These are phyloP conservation scores for Anorthoa munda DNA, from an alignment of 2,888 invertebrate species.

Conservation along the genomic window DNA sequence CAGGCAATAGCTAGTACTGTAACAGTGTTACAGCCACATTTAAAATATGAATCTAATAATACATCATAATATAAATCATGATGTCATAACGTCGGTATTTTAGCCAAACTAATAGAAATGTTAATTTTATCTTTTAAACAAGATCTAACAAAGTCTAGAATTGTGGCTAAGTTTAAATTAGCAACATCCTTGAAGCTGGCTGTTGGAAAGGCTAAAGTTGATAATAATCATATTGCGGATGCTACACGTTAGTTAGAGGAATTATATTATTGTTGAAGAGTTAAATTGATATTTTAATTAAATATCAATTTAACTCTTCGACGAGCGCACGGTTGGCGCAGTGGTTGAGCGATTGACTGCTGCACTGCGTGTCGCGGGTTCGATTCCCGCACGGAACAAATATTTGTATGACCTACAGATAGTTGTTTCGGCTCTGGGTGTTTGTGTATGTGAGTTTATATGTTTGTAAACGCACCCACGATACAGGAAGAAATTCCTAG, in stretches of 20 bases:
- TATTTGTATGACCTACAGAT: too few species aligned
- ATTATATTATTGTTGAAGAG: conserved; percentile 2
- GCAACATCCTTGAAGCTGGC: conserved; percentile 55
- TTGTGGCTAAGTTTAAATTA: conserved; percentile 55
- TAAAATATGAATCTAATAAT: conserved; percentile 6
- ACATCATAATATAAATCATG: conserved; percentile 24
- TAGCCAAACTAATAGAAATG: conserved; percentile 51
- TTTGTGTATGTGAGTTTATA: too few species aligned
- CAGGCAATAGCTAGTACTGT: too few species aligned
- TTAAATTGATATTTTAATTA: conserved; percentile 14
- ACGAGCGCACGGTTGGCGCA: too few species aligned
- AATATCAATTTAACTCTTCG: too few species aligned
- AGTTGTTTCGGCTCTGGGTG: too few species aligned
- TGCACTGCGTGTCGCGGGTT: too few species aligned
- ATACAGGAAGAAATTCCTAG: too few species aligned
- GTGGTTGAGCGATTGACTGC: too few species aligned
- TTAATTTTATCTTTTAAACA: conserved; percentile 57
- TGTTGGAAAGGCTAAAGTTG: conserved; percentile 59
- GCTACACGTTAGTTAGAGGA: conserved; percentile 20
- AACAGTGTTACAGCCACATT: neutral
- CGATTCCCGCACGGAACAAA: too few species aligned
- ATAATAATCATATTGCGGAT: conserved; percentile 52
- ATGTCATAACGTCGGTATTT: conserved; percentile 47
- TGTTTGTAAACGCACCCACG: too few species aligned
- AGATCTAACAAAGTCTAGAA: conserved; percentile 51